Evolutionary conservation across 1,140 invertebrate genomes (phyloP).

Genomic region (Cydia amplana): DNA sequence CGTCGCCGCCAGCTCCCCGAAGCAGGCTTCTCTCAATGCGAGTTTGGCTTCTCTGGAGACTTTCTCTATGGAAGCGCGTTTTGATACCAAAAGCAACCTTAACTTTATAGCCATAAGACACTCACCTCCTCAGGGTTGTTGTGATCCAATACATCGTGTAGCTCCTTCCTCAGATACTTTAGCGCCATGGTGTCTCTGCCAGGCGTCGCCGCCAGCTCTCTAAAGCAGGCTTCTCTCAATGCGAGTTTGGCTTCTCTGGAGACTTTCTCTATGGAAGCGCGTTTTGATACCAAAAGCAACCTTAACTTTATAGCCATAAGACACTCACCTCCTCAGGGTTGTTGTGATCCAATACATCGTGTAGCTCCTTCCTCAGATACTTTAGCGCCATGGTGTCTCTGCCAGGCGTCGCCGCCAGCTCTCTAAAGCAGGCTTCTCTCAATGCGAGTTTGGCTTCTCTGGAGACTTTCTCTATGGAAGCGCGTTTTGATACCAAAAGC

Average conservation of each 20-base stretch:
- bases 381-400: conserved; percentile 84
- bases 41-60: too few relatives aligned
- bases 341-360: too few relatives aligned
- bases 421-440: conserved; percentile 88
- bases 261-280: too few relatives aligned
- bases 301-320: too few relatives aligned
- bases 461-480: too few relatives aligned
- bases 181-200: conserved; percentile 83
- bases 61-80: too few relatives aligned
- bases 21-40: too few relatives aligned
- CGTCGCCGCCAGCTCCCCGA: too few relatives aligned
- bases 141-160: conserved; percentile 89
- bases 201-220: conserved; percentile 84
- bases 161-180: conserved; percentile 86
- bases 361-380: conserved; percentile 83
- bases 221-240: conserved; percentile 88
- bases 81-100: neutral
- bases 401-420: conserved; percentile 81
- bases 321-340: too few relatives aligned
- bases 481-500: too few relatives aligned
- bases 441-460: conserved; percentile 67
- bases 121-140: conserved; percentile 85
- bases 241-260: conserved; percentile 39
- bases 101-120: conserved; percentile 62
- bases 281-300: too few relatives aligned